These are phyloP conservation scores for Anser cygnoides DNA, from an alignment of 2,113 vertebrate genomes.

Conservation along the genomic window DNA sequence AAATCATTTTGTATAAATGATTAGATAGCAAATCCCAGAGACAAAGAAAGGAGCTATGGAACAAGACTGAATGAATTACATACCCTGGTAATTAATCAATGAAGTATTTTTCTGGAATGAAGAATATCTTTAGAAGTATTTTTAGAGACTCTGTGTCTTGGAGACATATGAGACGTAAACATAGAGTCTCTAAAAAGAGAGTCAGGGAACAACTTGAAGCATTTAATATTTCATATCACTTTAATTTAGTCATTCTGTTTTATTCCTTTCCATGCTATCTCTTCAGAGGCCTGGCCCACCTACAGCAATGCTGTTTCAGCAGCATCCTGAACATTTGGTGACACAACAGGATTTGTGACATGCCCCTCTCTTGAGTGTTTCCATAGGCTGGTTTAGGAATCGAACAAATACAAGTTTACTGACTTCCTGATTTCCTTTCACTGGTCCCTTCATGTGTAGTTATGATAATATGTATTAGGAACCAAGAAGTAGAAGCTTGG, in stretches of 20 bases:
- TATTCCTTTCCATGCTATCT: not conserved
- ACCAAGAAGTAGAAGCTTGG: not conserved
- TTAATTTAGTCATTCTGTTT: not conserved
- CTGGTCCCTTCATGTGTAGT: not conserved
- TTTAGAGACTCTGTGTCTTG: too few relatives aligned
- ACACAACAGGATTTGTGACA: not conserved
- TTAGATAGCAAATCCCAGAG: not conserved
- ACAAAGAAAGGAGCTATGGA: not conserved
- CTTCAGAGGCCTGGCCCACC: not conserved
- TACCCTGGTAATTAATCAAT: not conserved
- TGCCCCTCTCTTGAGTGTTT: not conserved
- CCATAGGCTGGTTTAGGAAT: not conserved
- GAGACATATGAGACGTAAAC: too few relatives aligned
- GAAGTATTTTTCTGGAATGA: not conserved
- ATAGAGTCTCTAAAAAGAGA: not conserved
- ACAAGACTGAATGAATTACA: not conserved
- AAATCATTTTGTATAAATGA: not conserved
- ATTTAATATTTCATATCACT: not conserved
- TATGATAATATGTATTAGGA: not conserved
- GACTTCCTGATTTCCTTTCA: not conserved
- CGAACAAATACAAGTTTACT: not conserved
- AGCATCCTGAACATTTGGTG: fast-evolving
- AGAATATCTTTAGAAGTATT: not conserved
- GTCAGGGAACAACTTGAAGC: not conserved
- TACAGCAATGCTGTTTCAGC: not conserved